These are phyloP conservation scores for Tryphoninae sp. DNA, from an alignment of 2,888 invertebrate genomes.

Conservation along the genomic window DNA sequence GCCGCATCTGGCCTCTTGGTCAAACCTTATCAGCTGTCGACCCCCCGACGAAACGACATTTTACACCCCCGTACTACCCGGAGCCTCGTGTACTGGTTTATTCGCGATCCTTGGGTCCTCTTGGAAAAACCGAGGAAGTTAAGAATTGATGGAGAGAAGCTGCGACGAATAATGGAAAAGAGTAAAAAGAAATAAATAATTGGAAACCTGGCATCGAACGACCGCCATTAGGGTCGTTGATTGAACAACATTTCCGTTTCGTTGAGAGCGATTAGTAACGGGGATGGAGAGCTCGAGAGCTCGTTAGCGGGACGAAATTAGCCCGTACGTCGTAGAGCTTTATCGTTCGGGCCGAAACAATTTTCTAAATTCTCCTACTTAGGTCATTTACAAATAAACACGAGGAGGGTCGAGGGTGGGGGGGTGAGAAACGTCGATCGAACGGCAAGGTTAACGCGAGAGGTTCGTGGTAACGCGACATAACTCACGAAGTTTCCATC, in stretches of 20 bases:
- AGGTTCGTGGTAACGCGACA: constrained; percentile 56
- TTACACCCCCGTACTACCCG: neutral
- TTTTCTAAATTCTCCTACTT: constrained; percentile 47
- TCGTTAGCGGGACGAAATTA: constrained; percentile 53
- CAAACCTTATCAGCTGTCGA: constrained; percentile 62
- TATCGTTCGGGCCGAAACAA: constrained; percentile 49
- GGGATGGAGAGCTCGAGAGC: neutral
- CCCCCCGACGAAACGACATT: constrained; percentile 46
- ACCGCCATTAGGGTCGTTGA: constrained; percentile 7
- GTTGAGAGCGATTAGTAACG: constrained; percentile 22
- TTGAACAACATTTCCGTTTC: constrained; percentile 40
- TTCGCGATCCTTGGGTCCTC: too few relatives aligned
- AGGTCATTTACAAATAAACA: constrained; percentile 7
- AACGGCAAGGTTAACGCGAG: constrained; percentile 54
- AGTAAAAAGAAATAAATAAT: too few relatives aligned
- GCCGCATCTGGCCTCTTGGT: constrained; percentile 31
- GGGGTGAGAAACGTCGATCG: neutral
- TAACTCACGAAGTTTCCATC: constrained; percentile 48
- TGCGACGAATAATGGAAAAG: neutral
- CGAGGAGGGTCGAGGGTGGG: neutral
- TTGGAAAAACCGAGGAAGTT: too few relatives aligned
- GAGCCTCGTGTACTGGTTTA: neutral
- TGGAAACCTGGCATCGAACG: neutral
- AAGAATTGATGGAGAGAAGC: neutral
- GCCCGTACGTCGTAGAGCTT: constrained; percentile 8